phyloP scores from a whole-genome alignment of 2,888 invertebrate species.

The Corythucha ciliata region DNA sequence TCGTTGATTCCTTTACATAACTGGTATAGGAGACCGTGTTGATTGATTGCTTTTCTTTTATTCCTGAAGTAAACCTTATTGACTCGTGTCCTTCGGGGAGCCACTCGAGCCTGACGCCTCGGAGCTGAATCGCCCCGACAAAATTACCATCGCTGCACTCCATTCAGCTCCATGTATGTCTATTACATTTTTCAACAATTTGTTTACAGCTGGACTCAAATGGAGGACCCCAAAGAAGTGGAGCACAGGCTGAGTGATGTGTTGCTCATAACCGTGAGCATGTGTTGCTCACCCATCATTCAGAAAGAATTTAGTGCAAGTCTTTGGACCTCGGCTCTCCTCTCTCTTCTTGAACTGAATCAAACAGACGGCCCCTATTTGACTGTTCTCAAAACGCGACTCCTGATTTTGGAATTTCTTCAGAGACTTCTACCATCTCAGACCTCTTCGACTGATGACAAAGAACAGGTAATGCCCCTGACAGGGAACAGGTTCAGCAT shows the following conservation, averaged over 20 bases:
- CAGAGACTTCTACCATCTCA: conserved; percentile 26
- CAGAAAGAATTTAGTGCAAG: conserved; percentile 26
- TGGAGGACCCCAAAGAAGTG: conserved; percentile 25
- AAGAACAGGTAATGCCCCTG: conserved; percentile 25
- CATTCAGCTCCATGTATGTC: no score
- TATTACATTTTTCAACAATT: background rate
- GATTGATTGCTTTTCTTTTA: no score
- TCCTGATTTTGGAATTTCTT: conserved; percentile 25
- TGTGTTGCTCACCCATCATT: conserved; percentile 28
- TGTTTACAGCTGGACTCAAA: conserved; percentile 17
- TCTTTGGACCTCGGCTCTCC: conserved; percentile 30
- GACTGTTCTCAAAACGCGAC: conserved; percentile 26
- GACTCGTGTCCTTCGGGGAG: no score
- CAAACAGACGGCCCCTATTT: conserved; percentile 23
- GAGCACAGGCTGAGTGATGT: conserved; percentile 28
- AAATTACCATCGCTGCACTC: no score
- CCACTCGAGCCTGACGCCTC: no score
- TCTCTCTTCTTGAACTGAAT: conserved; percentile 27
- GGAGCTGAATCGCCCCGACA: no score
- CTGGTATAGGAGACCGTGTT: no score
- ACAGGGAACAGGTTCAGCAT: background rate
- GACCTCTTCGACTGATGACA: conserved; percentile 25
- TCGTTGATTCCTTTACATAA: no score
- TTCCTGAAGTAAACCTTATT: no score
- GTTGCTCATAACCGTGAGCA: conserved; percentile 25